Evolutionary conservation across 2,113 vertebrate genomes (phyloP), one percentile per base, ranked within the genome.

Genomic region (Notothenia rossii): DNA sequence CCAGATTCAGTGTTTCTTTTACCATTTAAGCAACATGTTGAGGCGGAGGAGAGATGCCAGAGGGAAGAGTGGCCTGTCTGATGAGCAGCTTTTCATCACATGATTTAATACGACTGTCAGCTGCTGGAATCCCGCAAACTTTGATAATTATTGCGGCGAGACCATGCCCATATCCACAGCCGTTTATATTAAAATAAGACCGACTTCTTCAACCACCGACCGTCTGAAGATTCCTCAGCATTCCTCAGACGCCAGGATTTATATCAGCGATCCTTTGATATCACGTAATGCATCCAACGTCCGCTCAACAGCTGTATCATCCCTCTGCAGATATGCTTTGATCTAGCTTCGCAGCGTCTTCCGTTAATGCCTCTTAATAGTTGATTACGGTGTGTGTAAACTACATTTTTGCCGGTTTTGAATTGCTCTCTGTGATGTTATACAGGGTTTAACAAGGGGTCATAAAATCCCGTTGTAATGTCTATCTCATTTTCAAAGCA

Each of bases 21-120:
- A 77, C 72, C 79, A 53, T 33, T 75, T 43, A 40, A 43, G 77
- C 66, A 79, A 80, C 84, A 89, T 79, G 86, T 86, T 72, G n/a
- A 69, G 88, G 53, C 82, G 22, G 70, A 75, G 29, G 29, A 29
- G 29, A 29, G 29, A 29, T 29, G 29, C 29, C 76, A 50, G 65
- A 64, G 73, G 75, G 62, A 78, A 40, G 73, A 62, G 74, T 13
- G 50, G 51, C 58, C 61, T 6, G 65, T 63, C 66, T 80, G 84
- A 89, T 81, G 77, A 54, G 65, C 36, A 53, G 80, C 71, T 81
- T 84, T 76, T 78, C 80, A 86, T 85, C 25, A 67, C 62, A 53
- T 58, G 73, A 63, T 82, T 79, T 83, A 46, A 77, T 63, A 60
- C 54, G 6, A 40, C 36, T 8, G 49, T 74, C 56, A 2, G 71